These are phyloP conservation scores for Sardinella longiceps DNA, from an alignment of 2,797 vertebrate species.

Conservation along the genomic window DNA sequence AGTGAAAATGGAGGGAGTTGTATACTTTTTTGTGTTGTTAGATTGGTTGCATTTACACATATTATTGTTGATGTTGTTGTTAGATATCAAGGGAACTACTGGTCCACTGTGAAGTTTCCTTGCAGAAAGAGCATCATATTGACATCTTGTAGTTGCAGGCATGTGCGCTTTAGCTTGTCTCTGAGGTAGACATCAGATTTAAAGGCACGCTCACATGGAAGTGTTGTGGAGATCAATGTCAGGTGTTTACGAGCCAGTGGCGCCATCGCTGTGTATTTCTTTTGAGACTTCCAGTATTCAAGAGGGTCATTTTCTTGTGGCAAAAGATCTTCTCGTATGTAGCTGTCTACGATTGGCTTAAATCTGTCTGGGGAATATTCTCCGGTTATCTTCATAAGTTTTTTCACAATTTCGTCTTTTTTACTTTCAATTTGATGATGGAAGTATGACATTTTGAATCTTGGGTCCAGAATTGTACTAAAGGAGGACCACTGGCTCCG, in stretches of 20 bases:
- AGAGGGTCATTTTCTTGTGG: conserved; percentile 18
- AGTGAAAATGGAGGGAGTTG: too few relatives aligned
- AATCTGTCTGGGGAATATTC: too few relatives aligned
- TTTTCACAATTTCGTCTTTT: background rate
- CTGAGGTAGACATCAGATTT: conserved; percentile 23
- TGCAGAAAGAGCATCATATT: conserved; percentile 53
- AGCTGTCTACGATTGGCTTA: conserved; percentile 5
- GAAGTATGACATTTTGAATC: conserved; percentile 27
- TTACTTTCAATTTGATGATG: background rate
- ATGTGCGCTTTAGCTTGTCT: conserved; percentile 30
- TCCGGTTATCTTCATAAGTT: conserved; percentile 5
- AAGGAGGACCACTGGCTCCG: background rate
- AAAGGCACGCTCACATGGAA: conserved; percentile 37
- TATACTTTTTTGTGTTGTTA: too few relatives aligned
- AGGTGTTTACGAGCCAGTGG: conserved; percentile 46
- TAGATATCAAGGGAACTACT: too few relatives aligned
- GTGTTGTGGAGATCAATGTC: conserved; percentile 46
- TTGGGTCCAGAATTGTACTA: conserved; percentile 46
- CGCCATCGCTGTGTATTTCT: conserved; percentile 23
- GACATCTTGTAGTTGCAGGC: conserved; percentile 39
- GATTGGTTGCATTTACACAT: too few relatives aligned
- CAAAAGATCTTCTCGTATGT: background rate
- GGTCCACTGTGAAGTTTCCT: background rate
- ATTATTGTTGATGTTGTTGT: too few relatives aligned
- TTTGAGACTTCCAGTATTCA: conserved; percentile 42